Base-by-base conservation (phyloP, 2,888 invertebrate species). In the Deilephila elpenor region DNA sequence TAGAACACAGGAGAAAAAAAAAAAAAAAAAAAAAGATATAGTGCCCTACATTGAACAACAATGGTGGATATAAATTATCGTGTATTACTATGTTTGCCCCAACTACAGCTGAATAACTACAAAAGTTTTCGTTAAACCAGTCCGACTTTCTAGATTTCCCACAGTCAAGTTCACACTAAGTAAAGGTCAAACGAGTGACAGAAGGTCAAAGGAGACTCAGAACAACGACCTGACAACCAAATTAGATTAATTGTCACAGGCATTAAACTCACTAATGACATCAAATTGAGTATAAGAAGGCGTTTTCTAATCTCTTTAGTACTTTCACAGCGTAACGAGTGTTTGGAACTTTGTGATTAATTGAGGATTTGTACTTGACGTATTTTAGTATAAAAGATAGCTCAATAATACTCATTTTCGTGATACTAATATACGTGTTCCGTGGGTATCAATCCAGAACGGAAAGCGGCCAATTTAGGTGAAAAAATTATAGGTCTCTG, bases 61-160 rank as follows among this genome's bases (percentile, higher is more conserved):
- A 67, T 51, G 25, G 25, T 25, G 25, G 20, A 51, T 25, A 67
- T 67, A 67, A 67, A 67, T 67, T 67, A 14, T 25, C 7, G 34
- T 14, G 61, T 29, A 44, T 67, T 4, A 67, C 20, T 0, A 5
- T 51, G 17, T 67, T 67, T 25, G 25, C 25, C 5, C 1, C 17
- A 25, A 51, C 25, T 67, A 25, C 20, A 14, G 11, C 44, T 25
- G 44, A 67, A 51, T 25, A 67, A 67, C 14, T 25, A n/a, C 8
- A n/a, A 56, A 25, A n/a, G 19, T 62, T 67, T 67, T 67, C 51
- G 67, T 25, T 67, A 25, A 44, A 29, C 44, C 67, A 51, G 25
- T 51, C 25, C 25, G 17, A 51, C 51, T 67, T 51, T 62, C 34
- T 62, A 25, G 17, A 25, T 60, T 29, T 20, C 37, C n/a, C 17